Percentiles rank a stretch among this genome's conserved stretches.
Evolutionary conservation across 2,888 invertebrate species (phyloP).

Genomic region (Bembecia ichneumoniformis): DNA sequence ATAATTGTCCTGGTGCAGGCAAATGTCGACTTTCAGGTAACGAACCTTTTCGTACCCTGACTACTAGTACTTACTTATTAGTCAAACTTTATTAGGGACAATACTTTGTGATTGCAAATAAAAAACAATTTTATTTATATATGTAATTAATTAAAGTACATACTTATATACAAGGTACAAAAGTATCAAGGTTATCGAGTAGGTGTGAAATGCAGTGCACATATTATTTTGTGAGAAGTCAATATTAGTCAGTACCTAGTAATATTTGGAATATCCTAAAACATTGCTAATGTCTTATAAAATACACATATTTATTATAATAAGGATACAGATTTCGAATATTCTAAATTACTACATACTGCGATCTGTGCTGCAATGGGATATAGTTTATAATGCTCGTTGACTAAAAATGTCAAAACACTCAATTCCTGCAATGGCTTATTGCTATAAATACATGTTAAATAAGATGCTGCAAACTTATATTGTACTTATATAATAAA

Average conservation of each 20-base stretch:
- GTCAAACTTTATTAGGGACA: not conserved
- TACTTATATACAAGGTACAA: constrained; percentile 45
- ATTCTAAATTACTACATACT: not conserved
- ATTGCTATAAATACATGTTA: too few species aligned
- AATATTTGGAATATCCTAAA: not conserved
- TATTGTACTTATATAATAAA: too few species aligned
- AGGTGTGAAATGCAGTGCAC: constrained; percentile 4
- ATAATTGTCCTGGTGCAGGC: too few species aligned
- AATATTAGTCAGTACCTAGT: constrained; percentile 4
- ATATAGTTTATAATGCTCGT: too few species aligned
- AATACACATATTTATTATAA: constrained; percentile 3
- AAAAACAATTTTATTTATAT: constrained; percentile 8
- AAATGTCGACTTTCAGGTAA: too few species aligned
- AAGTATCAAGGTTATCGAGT: constrained; percentile 26
- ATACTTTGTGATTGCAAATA: not conserved
- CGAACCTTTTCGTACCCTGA: too few species aligned
- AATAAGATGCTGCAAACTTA: too few species aligned
- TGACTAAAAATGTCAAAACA: too few species aligned
- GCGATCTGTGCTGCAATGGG: too few species aligned
- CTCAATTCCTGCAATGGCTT: too few species aligned
- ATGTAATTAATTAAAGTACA: constrained; percentile 5
- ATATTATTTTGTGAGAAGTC: constrained; percentile 11
- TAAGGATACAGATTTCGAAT: not conserved
- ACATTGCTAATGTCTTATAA: not conserved
- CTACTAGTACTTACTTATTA: too few species aligned